Evolutionary conservation across 92 coral and sea anemone species (phyloP), one percentile per base, ranked within the genome.

Genomic region (Hydrozoanthus gracilis): DNA sequence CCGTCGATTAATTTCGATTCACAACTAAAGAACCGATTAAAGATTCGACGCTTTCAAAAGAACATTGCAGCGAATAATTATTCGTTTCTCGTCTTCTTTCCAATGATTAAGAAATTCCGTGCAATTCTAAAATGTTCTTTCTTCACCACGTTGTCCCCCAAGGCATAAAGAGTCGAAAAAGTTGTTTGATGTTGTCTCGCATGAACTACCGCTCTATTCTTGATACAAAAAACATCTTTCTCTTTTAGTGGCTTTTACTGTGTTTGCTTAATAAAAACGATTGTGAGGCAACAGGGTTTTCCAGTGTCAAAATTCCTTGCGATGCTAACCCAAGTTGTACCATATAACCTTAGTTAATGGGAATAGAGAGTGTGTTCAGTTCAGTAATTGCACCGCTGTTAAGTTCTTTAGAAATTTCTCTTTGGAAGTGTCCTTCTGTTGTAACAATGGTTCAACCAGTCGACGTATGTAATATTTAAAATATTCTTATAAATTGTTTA

Each of bases 391-490:
- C 60, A 12, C 60, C 11, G 61, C 47, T 65, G 85, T 51, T 51
- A 60, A 49, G 61, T 80, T 80, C 85, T 65, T 80, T 80, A 65
- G 85, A 80, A 80, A 80, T 47, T 80, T 65, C 85, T 65, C 85
- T 65, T 65, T 80, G 73, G 48, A 80, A 65, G 72, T 80, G 85
- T 80, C 49, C 85, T 4, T 12, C 64, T 76, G 15, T 66, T 75
- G 80, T 75, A 86, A 90, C 93, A 90, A 90, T 87, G 83, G 88
- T 80, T 48, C 88, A 78, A 91, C 93, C 91, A 77, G 93, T 72
- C 58, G 71, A 72, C 92, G 87, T 89, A 93, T 93, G 96, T 93
- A 93, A 93, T 93, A 93, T 93, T 93, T 87, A 93, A 93, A 87
- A 74, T 65, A 87, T 92, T 74, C 91, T 89, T 91, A 93, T 93